A percentile compares a stretch with the other conserved stretches of the same genome.
phyloP scores from a whole-genome alignment of 2,797 vertebrate genomes.

The Helarctos malayanus region DNA sequence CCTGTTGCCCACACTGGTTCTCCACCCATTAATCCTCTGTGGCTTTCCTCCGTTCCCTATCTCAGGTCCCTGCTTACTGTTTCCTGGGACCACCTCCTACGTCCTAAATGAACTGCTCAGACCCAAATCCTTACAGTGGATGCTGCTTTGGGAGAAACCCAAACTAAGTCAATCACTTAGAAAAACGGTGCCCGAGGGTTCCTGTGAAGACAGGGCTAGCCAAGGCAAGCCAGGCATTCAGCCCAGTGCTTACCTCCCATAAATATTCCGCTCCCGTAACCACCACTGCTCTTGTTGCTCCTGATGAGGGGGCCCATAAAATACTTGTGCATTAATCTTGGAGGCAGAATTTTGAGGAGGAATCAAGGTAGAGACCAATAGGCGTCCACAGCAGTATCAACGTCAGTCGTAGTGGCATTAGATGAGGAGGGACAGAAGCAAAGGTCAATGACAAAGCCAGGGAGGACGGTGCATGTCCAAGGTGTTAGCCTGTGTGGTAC shows the following conservation, averaged over 20 bases:
- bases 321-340: neutral
- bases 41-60: neutral
- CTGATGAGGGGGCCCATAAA: neutral
- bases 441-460: neutral
- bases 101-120: neutral
- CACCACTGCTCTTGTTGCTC: fast-evolving
- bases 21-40: neutral
- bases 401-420: neutral
- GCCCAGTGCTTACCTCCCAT: neutral
- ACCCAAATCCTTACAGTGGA: neutral
- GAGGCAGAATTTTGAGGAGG: neutral
- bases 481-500: neutral
- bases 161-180: neutral
- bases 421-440: neutral
- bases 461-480: neutral
- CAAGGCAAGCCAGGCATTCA: neutral
- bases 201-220: neutral
- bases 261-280: neutral
- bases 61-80: neutral
- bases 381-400: neutral
- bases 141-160: neutral
- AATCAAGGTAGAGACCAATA: neutral
- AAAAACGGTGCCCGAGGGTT: neutral
- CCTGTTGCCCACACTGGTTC: neutral
- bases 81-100: neutral